phyloP scores from a whole-genome alignment of 2,113 vertebrate species.

The Sula dactylatra region DNA sequence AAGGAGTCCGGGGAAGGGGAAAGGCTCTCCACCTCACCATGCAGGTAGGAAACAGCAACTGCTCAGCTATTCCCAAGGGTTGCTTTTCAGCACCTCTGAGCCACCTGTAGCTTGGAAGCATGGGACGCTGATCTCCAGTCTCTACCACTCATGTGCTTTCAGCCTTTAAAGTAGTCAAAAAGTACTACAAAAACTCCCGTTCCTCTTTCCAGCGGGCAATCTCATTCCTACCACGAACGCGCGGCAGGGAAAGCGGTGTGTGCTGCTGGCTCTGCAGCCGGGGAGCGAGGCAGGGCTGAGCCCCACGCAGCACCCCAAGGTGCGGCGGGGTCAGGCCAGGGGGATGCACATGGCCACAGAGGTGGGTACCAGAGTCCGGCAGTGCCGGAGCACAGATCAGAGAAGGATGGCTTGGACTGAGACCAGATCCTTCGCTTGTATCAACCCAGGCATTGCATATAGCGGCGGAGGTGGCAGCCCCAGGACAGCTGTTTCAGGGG shows the following conservation, averaged over 20 bases:
- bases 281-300: not conserved
- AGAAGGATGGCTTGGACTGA: not conserved
- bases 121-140: fast-evolving
- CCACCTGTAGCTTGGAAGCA: not conserved
- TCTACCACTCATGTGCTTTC: not conserved
- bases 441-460: not conserved
- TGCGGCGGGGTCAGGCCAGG: not conserved
- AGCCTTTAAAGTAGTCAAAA: not conserved
- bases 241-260: fast-evolving
- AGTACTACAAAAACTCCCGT: fast-evolving
- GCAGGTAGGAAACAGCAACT: constrained; percentile 59
- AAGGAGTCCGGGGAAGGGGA: not conserved
- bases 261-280: fast-evolving
- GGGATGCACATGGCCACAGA: fast-evolving
- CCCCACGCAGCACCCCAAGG: not conserved
- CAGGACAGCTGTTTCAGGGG: not conserved
- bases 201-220: not conserved
- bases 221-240: fast-evolving
- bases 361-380: fast-evolving
- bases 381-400: fast-evolving
- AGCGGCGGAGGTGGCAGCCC: not conserved
- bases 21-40: not conserved
- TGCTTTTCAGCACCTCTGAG: not conserved
- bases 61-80: fast-evolving
- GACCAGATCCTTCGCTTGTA: not conserved